Evolutionary conservation across 2,797 vertebrate species (phyloP), one percentile per base, ranked within the genome.

Genomic region (Malacoctenus gilli): DNA sequence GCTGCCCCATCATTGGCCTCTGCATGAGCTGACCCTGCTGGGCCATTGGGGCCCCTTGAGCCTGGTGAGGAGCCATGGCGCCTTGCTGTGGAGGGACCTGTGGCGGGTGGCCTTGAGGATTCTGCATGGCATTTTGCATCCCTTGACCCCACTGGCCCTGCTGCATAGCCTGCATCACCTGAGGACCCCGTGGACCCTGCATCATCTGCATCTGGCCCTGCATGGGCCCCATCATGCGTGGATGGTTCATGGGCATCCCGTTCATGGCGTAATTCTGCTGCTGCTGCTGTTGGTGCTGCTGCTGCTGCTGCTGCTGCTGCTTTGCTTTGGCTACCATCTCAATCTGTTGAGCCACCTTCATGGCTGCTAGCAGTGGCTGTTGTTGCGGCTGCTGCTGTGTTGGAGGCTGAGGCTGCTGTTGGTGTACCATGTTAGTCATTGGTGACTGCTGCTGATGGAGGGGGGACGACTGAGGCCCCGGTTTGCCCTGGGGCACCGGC

Each of bases 281-380:
- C 57, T 93, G 93, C 64, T 85, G 75, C 44, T 94, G 94, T 75
- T 86, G 25, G 1, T 28, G 25, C 5, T 28, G 25, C 4, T 28
- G 25, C 4, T 28, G 25, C 14, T 37, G 35, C 35, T 37, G 35
- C 15, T 91, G 88, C 35, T 85, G 72, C 43, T 94, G 94, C 77
- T 86, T 92, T 1, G 83, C 88, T 80, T 96, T 95, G 12, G 95
- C 94, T 43, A 92, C 94, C 25, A 95, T 92, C 81, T 98, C 93
- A 0, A 98, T 97, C 85, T 98, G 94, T 70, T 90, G 90, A 1
- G 96, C 96, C 0, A 95, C 94, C 70, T 96, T 94, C 53, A 96
- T 92, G 0, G 96, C 96, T 0, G 93, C 93, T 0, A 93, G 90
- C 0, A 95, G 58, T 2, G 80, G 79, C n/a, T 74, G 77, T 8